phyloP scores from a whole-genome alignment of 2,113 vertebrate genomes.

The Myiopsitta monachus region DNA sequence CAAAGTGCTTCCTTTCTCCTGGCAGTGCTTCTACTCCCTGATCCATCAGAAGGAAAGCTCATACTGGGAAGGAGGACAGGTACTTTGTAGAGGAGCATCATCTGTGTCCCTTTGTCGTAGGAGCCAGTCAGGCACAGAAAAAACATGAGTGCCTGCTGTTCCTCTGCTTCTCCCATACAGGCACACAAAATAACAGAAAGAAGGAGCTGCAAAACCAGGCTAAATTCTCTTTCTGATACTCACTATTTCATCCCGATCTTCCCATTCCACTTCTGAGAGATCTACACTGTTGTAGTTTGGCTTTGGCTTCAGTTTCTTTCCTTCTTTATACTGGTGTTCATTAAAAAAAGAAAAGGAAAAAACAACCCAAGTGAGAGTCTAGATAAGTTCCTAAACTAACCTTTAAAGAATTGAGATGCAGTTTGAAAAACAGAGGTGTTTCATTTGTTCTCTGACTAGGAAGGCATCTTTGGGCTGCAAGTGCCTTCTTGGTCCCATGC shows the following conservation, averaged over 20 bases:
- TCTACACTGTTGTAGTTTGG: constrained; percentile 97
- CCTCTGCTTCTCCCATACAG: fast-evolving
- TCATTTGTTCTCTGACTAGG: not conserved
- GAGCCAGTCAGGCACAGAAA: not conserved
- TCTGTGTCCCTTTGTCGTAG: not conserved
- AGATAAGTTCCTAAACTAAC: not conserved
- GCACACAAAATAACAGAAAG: not conserved
- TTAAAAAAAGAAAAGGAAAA: not conserved
- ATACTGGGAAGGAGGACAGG: not conserved
- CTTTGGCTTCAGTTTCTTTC: constrained; percentile 90
- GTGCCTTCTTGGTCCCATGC: not conserved
- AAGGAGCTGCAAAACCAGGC: not conserved
- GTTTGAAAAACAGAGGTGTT: not conserved
- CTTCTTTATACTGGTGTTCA: constrained; percentile 86
- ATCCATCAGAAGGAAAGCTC: not conserved
- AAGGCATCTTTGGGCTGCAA: not conserved
- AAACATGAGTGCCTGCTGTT: not conserved
- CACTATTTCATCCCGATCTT: constrained; percentile 86
- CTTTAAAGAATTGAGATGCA: not conserved
- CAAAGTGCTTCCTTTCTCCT: not conserved
- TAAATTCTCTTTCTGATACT: constrained; percentile 40
- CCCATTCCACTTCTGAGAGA: constrained; percentile 93
- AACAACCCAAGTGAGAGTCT: not conserved
- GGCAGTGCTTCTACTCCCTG: not conserved
- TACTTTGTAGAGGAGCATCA: not conserved